Conservation (phyloP, 2,797 vertebrate genomes). For the Siniperca scherzeri region DNA sequence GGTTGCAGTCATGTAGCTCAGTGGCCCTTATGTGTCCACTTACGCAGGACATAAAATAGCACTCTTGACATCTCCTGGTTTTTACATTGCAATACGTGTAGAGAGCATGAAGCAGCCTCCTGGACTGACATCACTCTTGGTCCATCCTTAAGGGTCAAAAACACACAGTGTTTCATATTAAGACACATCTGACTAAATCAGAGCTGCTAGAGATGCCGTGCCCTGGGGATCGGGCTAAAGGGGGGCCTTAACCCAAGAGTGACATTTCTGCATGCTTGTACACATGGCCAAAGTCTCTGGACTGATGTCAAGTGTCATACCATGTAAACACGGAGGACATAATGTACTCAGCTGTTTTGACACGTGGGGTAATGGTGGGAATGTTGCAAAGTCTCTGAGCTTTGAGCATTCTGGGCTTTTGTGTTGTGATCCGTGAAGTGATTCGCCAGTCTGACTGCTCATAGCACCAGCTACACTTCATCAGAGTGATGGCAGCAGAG, state of each 20-base stretch:
- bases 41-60: conserved; percentile 68
- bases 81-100: conserved; percentile 29
- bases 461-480: conserved; percentile 79
- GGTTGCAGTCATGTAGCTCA: conserved; percentile 71
- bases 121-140: conserved; percentile 19
- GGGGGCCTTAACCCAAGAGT: conserved; percentile 29
- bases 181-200: conserved; percentile 38
- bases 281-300: conserved; percentile 14
- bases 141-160: conserved; percentile 20
- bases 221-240: conserved; percentile 21
- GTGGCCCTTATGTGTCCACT: conserved; percentile 78
- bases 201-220: conserved; percentile 19
- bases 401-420: conserved; percentile 70
- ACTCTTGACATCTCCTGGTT: conserved; percentile 60
- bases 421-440: conserved; percentile 79
- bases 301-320: conserved; percentile 48
- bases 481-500: conserved; percentile 78
- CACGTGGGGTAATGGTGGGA: conserved; percentile 66
- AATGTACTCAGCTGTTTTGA: conserved; percentile 70
- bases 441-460: conserved; percentile 76
- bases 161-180: conserved; percentile 20
- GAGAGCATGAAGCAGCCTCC: conserved; percentile 23
- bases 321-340: conserved; percentile 60
- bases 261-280: conserved; percentile 31
- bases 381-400: conserved; percentile 59